phyloP scores from a whole-genome alignment of 2,888 invertebrate genomes.

The Drosophila colorata region DNA sequence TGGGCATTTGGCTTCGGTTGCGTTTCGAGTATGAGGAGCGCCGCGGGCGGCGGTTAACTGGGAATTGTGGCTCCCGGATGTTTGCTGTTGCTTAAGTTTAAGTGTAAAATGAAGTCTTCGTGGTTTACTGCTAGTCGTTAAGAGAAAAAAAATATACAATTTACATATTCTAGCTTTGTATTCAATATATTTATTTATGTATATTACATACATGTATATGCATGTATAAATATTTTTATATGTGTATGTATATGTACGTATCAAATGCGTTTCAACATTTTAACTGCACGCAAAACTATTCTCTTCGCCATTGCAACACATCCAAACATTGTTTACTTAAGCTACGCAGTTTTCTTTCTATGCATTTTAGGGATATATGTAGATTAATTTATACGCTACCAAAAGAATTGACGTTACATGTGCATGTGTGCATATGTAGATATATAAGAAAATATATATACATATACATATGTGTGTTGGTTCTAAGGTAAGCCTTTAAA shows the following conservation, averaged over 20 bases:
- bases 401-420: conserved; percentile 45
- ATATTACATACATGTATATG: conserved; percentile 56
- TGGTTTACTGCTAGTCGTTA: conserved; percentile 20
- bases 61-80: neutral
- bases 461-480: conserved; percentile 11
- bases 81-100: conserved; percentile 8
- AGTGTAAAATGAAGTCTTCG: conserved; percentile 14
- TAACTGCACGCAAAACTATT: conserved; percentile 27
- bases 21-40: conserved; percentile 85
- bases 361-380: conserved; percentile 22
- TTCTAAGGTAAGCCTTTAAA: conserved; percentile 20
- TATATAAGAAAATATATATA: neutral
- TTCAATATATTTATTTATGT: conserved; percentile 15
- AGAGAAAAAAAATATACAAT: conserved; percentile 31
- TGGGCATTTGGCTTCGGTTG: conserved; percentile 94
- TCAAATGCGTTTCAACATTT: conserved; percentile 45
- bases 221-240: conserved; percentile 31
- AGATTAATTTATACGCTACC: conserved; percentile 26
- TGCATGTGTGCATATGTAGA: conserved; percentile 9
- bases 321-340: conserved; percentile 48
- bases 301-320: conserved; percentile 20
- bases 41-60: conserved; percentile 7
- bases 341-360: conserved; percentile 49
- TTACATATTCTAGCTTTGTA: conserved; percentile 14
- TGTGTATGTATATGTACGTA: conserved; percentile 45